Base-by-base conservation (phyloP, 2,113 vertebrate species). In the Tympanuchus pallidicinctus region DNA sequence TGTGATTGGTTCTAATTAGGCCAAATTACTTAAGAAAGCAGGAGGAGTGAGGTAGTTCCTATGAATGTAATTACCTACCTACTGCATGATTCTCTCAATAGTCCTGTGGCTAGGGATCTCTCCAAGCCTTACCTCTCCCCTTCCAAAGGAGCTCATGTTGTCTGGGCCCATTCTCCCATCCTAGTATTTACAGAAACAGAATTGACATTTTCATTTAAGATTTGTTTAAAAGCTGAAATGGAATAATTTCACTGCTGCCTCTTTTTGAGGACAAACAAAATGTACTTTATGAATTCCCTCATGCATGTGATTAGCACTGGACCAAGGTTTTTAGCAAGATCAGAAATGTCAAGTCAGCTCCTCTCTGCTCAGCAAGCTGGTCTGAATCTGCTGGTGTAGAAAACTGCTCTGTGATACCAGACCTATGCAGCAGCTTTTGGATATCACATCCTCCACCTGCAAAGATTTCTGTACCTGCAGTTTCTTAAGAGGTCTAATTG, bases 1-100 rank as follows among this genome's bases (percentile, higher is more conserved):
- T 69, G 70, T 91, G 78, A 67, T 91, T 92, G 73, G n/a, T 70
- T 92, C 92, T 95, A 96, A 95, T 89, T 91, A 92, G 90, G 83
- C 77, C 54, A 64, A 94, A 95, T 93, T 95, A 88, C 88, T 95
- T 92, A 87, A 94, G 89, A 85, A 96, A 96, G 64, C 67, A 92
- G 82, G 38, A 95, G 79, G 56, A 95, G 48, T 57, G 60, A 92
- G 57, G 67, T 87, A 67, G 28, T 81, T 96, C 87, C 71, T 64
- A 87, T 57, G 71, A 96, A 94, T 72, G 43, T 83, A 94, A 92
- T 91, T 96, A 95, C 77, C 56, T 86, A 80, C 36, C 70, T 92
- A 54, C 59, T 82, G 45, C 42, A 81, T 67, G 81, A 94, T 89
- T 59, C 64, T 90, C 90, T 82, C 52, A 65, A 94, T 86, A 87